Conservation (phyloP, 2,888 invertebrate species). For the Pristionchus maxplancki region DNA sequence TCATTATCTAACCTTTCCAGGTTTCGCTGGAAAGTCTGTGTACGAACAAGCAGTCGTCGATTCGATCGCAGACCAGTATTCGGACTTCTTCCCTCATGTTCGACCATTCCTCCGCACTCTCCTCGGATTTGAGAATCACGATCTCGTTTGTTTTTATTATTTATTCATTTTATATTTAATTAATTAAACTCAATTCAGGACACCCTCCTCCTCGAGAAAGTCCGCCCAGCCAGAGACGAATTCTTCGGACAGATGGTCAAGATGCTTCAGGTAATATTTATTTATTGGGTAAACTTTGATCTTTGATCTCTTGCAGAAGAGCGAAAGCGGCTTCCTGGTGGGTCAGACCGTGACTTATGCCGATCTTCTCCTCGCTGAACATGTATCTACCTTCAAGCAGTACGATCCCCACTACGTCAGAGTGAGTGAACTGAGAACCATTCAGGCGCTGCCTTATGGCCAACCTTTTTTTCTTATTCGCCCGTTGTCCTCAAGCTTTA, state of each 20-base stretch:
- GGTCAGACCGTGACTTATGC: slow-evolving; percentile 47
- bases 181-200: neutral
- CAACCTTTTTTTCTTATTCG: too few relatives aligned
- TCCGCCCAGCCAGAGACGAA: slow-evolving; percentile 41
- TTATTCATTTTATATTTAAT: neutral
- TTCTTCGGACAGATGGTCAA: slow-evolving; percentile 48
- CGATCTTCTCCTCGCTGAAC: slow-evolving; percentile 50
- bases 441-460: too few relatives aligned
- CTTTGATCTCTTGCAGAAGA: slow-evolving; percentile 11
- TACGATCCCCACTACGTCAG: slow-evolving; percentile 43
- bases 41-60: slow-evolving; percentile 50
- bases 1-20: too few relatives aligned
- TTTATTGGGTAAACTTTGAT: neutral
- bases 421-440: slow-evolving; percentile 45
- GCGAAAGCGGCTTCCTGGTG: slow-evolving; percentile 50
- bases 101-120: slow-evolving; percentile 43
- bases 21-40: slow-evolving; percentile 40
- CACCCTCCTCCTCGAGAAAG: slow-evolving; percentile 21
- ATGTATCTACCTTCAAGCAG: slow-evolving; percentile 50
- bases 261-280: slow-evolving; percentile 30
- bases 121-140: slow-evolving; percentile 32
- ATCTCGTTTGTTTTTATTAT: slow-evolving; percentile 23
- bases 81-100: slow-evolving; percentile 47
- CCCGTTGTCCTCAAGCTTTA: too few relatives aligned
- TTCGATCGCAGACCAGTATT: slow-evolving; percentile 45